These are phyloP conservation scores for Intellagama lesueurii DNA, from an alignment of 2,797 vertebrate genomes.

Conservation along the genomic window DNA sequence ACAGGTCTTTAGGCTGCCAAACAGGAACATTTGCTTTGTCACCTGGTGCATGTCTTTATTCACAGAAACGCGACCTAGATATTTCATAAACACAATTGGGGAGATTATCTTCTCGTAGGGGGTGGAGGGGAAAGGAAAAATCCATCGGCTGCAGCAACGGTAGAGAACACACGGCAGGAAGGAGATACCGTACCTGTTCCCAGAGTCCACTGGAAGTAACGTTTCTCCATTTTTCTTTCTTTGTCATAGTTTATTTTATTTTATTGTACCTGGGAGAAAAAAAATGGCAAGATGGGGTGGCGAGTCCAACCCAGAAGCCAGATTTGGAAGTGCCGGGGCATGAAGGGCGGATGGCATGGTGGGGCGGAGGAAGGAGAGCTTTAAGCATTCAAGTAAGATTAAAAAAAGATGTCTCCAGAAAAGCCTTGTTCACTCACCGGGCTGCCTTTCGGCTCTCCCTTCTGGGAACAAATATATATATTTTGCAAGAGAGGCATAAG, in stretches of 20 bases:
- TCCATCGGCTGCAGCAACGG: neutral
- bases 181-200: neutral
- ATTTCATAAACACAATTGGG: neutral
- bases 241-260: neutral
- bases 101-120: neutral
- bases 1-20: neutral
- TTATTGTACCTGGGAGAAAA: neutral
- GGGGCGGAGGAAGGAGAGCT: neutral
- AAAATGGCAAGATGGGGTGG: neutral
- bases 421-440: neutral
- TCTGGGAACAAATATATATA: slow-evolving; percentile 7
- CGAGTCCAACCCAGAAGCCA: neutral
- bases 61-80: neutral
- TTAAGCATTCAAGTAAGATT: neutral
- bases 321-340: neutral
- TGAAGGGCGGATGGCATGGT: no score
- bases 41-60: neutral
- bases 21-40: neutral
- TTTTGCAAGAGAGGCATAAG: no score
- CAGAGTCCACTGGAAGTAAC: neutral
- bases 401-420: neutral
- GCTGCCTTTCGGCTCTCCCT: no score
- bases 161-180: neutral
- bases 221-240: no score
- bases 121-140: neutral